phyloP scores from a whole-genome alignment of 2,797 vertebrate species.

The Apogon talboti region DNA sequence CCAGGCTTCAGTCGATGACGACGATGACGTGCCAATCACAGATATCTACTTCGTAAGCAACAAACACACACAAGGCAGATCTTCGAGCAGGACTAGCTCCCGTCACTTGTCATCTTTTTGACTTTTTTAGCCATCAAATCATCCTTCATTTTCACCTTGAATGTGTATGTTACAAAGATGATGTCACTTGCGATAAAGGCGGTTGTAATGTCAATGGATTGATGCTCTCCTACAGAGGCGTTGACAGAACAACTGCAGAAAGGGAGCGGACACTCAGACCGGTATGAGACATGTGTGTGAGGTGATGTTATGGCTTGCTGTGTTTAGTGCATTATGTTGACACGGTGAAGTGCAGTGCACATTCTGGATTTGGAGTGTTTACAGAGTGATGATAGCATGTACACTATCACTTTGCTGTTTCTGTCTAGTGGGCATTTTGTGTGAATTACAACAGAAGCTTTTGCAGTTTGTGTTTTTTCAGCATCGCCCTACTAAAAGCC shows the following conservation, averaged over 20 bases:
- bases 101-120: slow-evolving; percentile 28
- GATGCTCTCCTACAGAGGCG: slow-evolving; percentile 69
- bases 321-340: slow-evolving; percentile 43
- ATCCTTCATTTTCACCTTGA: neutral
- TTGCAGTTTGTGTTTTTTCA: slow-evolving; percentile 15
- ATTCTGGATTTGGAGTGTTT: slow-evolving; percentile 33
- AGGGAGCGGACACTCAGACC: slow-evolving; percentile 34
- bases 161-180: neutral
- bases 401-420: slow-evolving; percentile 19
- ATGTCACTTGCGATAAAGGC: neutral
- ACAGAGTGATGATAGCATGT: slow-evolving; percentile 38
- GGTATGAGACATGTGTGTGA: slow-evolving; percentile 61
- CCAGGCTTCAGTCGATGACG: slow-evolving; percentile 94
- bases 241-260: slow-evolving; percentile 53
- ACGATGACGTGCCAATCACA: slow-evolving; percentile 89
- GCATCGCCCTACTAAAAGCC: slow-evolving; percentile 11
- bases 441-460: slow-evolving; percentile 16
- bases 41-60: slow-evolving; percentile 97
- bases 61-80: neutral
- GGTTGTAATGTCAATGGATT: slow-evolving; percentile 31
- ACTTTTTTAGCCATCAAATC: slow-evolving; percentile 32
- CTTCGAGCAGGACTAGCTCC: slow-evolving; percentile 23
- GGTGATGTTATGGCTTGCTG: slow-evolving; percentile 41
- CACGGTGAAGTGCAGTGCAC: slow-evolving; percentile 31
- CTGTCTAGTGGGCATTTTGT: slow-evolving; percentile 5